Percentiles rank a stretch among this genome's conserved stretches.
Conservation (phyloP, 1,140 invertebrate genomes). For the Pogonus chalceus region DNA sequence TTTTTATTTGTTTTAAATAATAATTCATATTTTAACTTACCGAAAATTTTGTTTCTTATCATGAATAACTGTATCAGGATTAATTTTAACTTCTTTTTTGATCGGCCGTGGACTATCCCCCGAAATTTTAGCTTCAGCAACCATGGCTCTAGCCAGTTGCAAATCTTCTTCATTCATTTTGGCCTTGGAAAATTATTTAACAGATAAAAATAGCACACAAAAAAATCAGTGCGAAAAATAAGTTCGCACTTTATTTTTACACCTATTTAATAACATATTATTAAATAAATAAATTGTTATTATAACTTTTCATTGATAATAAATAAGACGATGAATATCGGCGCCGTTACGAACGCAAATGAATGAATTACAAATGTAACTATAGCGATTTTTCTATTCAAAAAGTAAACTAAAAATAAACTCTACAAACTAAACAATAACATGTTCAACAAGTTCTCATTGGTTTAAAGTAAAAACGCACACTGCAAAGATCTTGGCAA, state of each 20-base stretch:
- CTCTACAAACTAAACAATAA: background rate
- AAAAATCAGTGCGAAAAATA: conserved; percentile 2
- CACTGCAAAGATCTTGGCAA: background rate
- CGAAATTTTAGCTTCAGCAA: conserved; percentile 37
- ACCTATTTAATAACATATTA: too few species aligned
- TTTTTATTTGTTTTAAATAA: background rate
- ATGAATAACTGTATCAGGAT: conserved; percentile 26
- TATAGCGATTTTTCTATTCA: too few species aligned
- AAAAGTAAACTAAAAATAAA: conserved; percentile 2
- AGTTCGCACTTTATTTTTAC: too few species aligned
- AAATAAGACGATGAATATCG: too few species aligned
- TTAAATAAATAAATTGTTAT: too few species aligned
- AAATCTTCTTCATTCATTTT: conserved; percentile 55
- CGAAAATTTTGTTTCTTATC: background rate
- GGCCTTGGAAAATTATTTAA: background rate
- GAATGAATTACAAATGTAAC: too few species aligned
- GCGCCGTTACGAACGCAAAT: too few species aligned
- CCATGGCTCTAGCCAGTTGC: conserved; percentile 51
- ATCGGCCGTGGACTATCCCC: conserved; percentile 44
- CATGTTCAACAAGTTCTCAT: background rate
- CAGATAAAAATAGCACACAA: background rate
- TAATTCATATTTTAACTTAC: background rate
- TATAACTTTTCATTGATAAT: too few species aligned
- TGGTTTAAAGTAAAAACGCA: background rate
- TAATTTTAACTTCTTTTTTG: too few species aligned